A percentile compares a stretch with the other conserved stretches of the same genome.
Evolutionary conservation across 2,888 invertebrate genomes (phyloP).

Genomic region (Melinaea marsaeus): DNA sequence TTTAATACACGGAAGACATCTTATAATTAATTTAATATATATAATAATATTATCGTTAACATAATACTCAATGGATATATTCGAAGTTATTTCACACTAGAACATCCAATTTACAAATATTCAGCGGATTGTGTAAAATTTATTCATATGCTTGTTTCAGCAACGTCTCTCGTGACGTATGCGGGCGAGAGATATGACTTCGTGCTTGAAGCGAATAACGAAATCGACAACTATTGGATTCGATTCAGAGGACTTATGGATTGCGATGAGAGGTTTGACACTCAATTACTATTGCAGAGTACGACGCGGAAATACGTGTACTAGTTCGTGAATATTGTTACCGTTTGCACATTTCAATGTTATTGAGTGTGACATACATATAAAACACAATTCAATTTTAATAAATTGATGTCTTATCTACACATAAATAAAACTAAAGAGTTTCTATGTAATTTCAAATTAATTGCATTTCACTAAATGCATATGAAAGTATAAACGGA

Average conservation of each 20-base stretch:
- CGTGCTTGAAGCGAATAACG: conserved; percentile 84
- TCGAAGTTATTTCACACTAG: background rate
- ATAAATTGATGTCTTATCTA: too few species aligned
- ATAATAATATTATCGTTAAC: background rate
- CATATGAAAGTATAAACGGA: too few species aligned
- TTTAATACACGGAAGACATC: too few species aligned
- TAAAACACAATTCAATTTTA: too few species aligned
- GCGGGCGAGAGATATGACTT: conserved; percentile 95
- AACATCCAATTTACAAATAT: background rate
- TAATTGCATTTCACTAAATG: too few species aligned
- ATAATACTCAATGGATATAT: too few species aligned
- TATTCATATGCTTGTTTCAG: conserved; percentile 57
- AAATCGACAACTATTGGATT: conserved; percentile 87
- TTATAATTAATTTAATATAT: background rate
- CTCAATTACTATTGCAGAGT: background rate
- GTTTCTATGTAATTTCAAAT: too few species aligned
- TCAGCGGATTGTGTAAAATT: background rate
- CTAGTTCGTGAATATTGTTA: too few species aligned
- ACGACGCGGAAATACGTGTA: background rate
- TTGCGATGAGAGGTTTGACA: conserved; percentile 26
- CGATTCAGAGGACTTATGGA: conserved; percentile 87
- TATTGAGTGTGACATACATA: too few species aligned
- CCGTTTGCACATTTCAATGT: too few species aligned
- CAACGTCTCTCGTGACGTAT: conserved; percentile 82
- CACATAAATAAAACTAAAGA: too few species aligned